phyloP scores from a whole-genome alignment of 2,797 vertebrate genomes.

The Smutsia temminckii region DNA sequence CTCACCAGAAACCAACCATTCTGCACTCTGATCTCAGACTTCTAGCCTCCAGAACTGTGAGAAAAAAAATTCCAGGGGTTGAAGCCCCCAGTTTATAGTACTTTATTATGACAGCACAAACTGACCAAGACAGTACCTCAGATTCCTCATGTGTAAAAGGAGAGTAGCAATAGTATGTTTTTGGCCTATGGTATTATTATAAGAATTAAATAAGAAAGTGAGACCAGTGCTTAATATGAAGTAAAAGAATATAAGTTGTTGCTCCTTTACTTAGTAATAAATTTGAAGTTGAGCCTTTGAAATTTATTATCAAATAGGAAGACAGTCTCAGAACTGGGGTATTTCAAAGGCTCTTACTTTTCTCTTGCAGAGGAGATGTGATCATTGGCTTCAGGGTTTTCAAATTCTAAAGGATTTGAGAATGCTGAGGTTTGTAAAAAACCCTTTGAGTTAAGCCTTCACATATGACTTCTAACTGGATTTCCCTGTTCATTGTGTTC shows the following conservation, averaged over 20 bases:
- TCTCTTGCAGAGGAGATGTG: background rate
- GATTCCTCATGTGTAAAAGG: background rate
- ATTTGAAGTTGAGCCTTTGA: conserved; percentile 9
- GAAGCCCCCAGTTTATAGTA: background rate
- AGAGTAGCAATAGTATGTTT: background rate
- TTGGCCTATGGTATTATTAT: background rate
- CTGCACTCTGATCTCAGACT: background rate
- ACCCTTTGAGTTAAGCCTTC: conserved; percentile 25
- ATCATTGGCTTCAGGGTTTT: conserved; percentile 17
- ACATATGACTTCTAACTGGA: conserved; percentile 48
- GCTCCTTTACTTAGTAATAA: background rate
- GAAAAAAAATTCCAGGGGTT: background rate
- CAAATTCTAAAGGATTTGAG: conserved; percentile 46
- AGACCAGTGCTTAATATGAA: background rate
- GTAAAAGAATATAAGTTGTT: background rate
- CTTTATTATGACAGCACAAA: background rate
- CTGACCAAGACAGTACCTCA: background rate
- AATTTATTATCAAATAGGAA: background rate
- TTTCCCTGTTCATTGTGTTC: conserved; percentile 52
- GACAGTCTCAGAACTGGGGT: background rate
- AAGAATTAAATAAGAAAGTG: background rate
- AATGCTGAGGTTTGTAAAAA: conserved; percentile 51
- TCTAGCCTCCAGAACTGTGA: background rate
- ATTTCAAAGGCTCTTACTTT: conserved; percentile 4
- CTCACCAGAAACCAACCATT: background rate